phyloP scores from a whole-genome alignment of 2,113 vertebrate species.

The Halichoerus grypus region DNA sequence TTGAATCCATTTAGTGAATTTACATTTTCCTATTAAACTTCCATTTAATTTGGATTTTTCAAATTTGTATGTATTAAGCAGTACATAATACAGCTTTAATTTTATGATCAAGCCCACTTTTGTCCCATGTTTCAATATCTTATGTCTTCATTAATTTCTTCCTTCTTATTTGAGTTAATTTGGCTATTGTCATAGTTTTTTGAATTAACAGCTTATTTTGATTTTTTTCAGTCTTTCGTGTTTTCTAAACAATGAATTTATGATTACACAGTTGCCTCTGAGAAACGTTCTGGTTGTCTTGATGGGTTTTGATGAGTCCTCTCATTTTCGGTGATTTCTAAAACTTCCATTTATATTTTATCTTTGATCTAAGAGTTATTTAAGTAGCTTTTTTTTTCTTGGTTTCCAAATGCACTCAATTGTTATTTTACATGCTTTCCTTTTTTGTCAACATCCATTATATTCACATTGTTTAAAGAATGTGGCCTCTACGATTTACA shows the following conservation, averaged over 20 bases:
- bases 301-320: neutral
- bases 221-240: neutral
- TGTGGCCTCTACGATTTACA: neutral
- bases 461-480: neutral
- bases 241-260: slow-evolving; percentile 40
- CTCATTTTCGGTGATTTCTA: neutral
- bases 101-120: neutral
- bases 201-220: neutral
- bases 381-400: neutral
- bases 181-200: neutral
- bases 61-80: neutral
- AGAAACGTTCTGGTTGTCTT: neutral
- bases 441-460: slow-evolving; percentile 17
- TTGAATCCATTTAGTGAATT: slow-evolving; percentile 2
- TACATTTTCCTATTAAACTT: neutral
- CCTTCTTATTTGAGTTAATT: neutral
- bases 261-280: neutral
- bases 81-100: neutral
- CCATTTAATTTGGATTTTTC: neutral
- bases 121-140: neutral
- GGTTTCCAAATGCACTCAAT: neutral
- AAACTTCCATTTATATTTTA: slow-evolving; percentile 30
- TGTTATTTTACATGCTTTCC: neutral
- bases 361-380: slow-evolving; percentile 29
- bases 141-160: slow-evolving; percentile 25